A percentile compares a stretch with the other conserved stretches of the same genome.
Evolutionary conservation across 2,113 vertebrate species (phyloP).

Genomic region (Dipodomys spectabilis): DNA sequence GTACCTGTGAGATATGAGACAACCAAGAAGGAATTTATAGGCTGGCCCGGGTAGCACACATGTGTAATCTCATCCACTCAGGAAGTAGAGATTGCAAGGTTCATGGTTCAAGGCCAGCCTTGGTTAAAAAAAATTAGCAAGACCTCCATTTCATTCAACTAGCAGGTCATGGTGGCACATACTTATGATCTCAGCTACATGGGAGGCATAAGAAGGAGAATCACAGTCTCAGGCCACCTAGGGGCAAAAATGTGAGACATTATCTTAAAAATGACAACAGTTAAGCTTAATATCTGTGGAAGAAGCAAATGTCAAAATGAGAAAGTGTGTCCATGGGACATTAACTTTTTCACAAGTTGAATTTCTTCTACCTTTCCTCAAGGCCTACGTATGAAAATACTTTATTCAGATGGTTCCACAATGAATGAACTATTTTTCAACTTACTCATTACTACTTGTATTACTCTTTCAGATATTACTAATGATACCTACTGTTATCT

Average conservation of each 20-base stretch:
- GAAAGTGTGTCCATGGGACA: background rate
- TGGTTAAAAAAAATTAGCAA: too few species aligned
- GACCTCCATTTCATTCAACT: too few species aligned
- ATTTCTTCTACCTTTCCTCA: constrained; percentile 36
- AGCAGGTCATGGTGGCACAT: too few species aligned
- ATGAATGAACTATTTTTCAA: constrained; percentile 24
- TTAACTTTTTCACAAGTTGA: constrained; percentile 38
- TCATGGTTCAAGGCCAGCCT: too few species aligned
- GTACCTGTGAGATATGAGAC: background rate
- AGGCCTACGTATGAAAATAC: background rate
- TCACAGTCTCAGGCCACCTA: too few species aligned
- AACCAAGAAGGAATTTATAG: constrained; percentile 22
- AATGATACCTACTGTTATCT: constrained; percentile 29
- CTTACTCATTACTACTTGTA: background rate
- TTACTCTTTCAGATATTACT: constrained; percentile 17
- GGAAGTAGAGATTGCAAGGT: too few species aligned
- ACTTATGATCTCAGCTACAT: too few species aligned
- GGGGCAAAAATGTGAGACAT: too few species aligned
- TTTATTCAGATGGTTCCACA: constrained; percentile 19
- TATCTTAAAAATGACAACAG: too few species aligned
- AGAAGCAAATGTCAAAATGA: constrained; percentile 46
- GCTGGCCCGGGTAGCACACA: too few species aligned
- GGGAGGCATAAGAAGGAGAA: too few species aligned
- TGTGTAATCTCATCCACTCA: too few species aligned
- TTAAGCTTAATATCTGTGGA: background rate